Conservation (phyloP, 1,140 invertebrate species). For the Ceratitis capitata region DNA sequence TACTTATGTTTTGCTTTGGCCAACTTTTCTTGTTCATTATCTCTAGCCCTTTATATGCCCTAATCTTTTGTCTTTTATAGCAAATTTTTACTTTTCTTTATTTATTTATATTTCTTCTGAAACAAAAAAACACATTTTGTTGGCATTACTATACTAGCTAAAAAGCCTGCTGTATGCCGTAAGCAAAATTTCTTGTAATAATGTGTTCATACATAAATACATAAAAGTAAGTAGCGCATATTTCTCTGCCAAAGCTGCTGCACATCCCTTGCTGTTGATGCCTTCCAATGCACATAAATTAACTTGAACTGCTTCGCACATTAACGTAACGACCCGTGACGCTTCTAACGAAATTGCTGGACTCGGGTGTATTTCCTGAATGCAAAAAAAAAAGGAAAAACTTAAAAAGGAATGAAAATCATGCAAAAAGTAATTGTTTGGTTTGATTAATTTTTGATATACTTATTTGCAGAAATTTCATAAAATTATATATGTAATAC, state of each 20-base stretch:
- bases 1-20: background rate
- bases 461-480: too few species aligned
- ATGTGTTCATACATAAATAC: background rate
- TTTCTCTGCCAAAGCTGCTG: background rate
- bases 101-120: too few species aligned
- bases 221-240: background rate
- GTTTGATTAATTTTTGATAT: too few species aligned
- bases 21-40: background rate
- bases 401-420: too few species aligned
- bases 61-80: background rate
- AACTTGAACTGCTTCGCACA: constrained; percentile 10
- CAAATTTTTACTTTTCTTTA: background rate
- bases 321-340: constrained; percentile 37
- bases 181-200: background rate
- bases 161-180: background rate
- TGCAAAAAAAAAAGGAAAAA: too few species aligned
- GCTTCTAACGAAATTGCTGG: background rate
- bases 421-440: too few species aligned
- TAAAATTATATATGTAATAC: too few species aligned
- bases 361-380: too few species aligned
- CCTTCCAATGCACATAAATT: constrained; percentile 23
- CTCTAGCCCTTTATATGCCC: background rate
- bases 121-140: background rate
- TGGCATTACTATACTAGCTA: background rate
- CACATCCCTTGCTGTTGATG: background rate